Evolutionary conservation across 2,888 invertebrate species (phyloP).

Genomic region (Drymonia ruficornis): DNA sequence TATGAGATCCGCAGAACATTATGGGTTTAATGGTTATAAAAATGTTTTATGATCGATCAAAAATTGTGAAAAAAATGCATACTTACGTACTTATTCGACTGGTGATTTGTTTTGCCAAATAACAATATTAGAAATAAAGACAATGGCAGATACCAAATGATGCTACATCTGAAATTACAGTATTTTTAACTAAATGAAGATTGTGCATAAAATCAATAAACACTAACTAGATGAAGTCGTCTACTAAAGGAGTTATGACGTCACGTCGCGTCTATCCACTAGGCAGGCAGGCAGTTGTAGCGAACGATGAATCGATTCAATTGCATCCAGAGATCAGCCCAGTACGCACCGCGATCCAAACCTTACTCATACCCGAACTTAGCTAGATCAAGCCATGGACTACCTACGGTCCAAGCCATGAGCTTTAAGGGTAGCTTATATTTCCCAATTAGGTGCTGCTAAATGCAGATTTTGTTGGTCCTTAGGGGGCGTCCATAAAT

Average conservation of each 20-base stretch:
- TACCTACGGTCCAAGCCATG: constrained; percentile 8
- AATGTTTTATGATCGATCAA: constrained; percentile 2
- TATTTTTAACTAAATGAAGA: no score
- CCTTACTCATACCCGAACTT: no score
- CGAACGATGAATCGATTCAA: constrained; percentile 30
- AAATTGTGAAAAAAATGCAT: neutral
- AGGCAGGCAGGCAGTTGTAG: neutral
- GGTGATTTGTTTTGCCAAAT: neutral
- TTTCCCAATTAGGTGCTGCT: no score
- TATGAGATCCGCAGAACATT: constrained; percentile 10
- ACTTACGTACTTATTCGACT: neutral
- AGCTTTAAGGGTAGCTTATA: neutral
- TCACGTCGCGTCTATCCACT: neutral
- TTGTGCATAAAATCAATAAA: no score
- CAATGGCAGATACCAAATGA: no score
- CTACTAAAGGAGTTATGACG: neutral
- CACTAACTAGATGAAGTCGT: neutral
- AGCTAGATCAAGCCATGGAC: constrained; percentile 8
- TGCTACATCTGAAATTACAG: no score
- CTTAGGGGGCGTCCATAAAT: no score
- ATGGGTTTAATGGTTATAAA: constrained; percentile 11
- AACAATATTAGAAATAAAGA: no score
- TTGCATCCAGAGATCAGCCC: constrained; percentile 27
- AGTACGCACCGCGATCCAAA: constrained; percentile 15
- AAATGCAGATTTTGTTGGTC: no score